Percentiles rank a stretch among this genome's conserved stretches.
Conservation (phyloP, 2,797 vertebrate genomes). For the Acanthiza pusilla region DNA sequence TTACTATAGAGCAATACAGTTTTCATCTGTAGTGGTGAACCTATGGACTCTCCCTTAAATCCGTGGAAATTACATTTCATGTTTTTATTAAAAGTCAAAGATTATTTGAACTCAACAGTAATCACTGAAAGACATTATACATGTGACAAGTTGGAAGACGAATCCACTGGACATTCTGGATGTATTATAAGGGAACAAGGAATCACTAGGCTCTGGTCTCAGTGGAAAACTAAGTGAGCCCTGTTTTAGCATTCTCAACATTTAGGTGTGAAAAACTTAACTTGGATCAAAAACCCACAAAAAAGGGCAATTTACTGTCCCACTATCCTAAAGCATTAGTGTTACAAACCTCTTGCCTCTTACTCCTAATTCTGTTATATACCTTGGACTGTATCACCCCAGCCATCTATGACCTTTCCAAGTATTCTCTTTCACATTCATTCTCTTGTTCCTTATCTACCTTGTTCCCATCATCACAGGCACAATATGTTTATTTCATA, state of each 20-base stretch:
- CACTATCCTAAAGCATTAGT: background rate
- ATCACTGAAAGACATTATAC: background rate
- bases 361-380: background rate
- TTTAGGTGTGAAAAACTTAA: background rate
- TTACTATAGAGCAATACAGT: background rate
- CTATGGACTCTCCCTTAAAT: background rate
- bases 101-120: background rate
- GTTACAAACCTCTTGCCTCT: background rate
- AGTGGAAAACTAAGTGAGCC: background rate
- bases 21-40: background rate
- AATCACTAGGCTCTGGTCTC: background rate
- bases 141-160: background rate
- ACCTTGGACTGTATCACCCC: background rate
- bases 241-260: background rate
- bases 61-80: background rate
- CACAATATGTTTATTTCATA: background rate
- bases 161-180: background rate
- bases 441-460: background rate
- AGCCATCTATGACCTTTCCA: background rate
- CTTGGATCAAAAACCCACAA: background rate
- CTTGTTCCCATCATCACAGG: background rate
- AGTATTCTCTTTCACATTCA: background rate
- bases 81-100: background rate
- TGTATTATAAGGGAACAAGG: background rate
- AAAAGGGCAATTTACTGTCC: background rate